Percentiles rank a stretch among this genome's conserved stretches.
Conservation (phyloP, 2,113 vertebrate genomes). For the Gambusia holbrooki region DNA sequence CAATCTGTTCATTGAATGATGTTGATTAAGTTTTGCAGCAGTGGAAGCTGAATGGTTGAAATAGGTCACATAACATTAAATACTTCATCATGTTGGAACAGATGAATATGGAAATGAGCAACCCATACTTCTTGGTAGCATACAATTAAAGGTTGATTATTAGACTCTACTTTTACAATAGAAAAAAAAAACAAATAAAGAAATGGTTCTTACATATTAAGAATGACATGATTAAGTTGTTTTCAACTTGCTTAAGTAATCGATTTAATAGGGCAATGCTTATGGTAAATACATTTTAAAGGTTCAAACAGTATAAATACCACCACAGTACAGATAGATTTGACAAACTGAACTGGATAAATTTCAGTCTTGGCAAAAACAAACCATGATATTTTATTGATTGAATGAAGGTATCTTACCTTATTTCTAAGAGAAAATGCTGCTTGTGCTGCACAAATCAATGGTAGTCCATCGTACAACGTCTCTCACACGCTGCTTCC, state of each 20-base stretch:
- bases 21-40: background rate
- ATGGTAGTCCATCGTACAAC: slow-evolving; percentile 46
- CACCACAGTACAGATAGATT: background rate
- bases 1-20: background rate
- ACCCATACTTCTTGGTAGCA: background rate
- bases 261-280: background rate
- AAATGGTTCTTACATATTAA: background rate
- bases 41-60: background rate
- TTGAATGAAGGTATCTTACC: slow-evolving; percentile 67
- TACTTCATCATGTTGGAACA: background rate
- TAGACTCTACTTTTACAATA: background rate
- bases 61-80: background rate
- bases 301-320: background rate
- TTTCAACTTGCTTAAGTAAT: background rate
- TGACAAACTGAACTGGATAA: background rate
- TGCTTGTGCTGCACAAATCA: slow-evolving; percentile 55
- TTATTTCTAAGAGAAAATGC: slow-evolving; percentile 36
- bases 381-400: slow-evolving; percentile 39
- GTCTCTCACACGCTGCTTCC: slow-evolving; percentile 29
- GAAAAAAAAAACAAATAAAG: background rate
- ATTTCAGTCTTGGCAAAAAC: background rate
- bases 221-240: background rate
- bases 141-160: background rate
- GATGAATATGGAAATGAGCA: background rate
- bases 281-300: background rate